Evolutionary conservation across 2,113 vertebrate species (phyloP), one percentile per base, ranked within the genome.

Genomic region (Scomber colias): DNA sequence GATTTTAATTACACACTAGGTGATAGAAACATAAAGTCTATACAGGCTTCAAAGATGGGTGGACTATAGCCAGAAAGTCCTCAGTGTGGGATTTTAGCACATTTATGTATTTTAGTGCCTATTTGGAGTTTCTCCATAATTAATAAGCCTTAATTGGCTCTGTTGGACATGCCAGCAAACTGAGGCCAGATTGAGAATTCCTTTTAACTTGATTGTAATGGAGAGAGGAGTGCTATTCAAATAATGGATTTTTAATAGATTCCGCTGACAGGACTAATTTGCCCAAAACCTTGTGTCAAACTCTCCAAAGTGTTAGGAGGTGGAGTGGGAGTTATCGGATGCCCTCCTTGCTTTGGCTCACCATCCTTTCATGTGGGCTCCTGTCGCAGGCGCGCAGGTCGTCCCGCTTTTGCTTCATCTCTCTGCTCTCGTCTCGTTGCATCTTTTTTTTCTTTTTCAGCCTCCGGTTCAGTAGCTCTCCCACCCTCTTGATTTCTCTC

Each of bases 201-300:
- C 85, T 90, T 91, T 90, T 91, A 89, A 93, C 87, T 89, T 89
- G 84, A 92, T 90, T 89, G 90, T 88, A 91, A 91, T 82, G 46
- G 75, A 81, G 81, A 89, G 56, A 19, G 74, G 84, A 69, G 80
- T 71, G 77, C 92, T 90, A 92, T 92, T 94, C 85, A 92, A 92
- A 93, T 93, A 93, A 93, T 92, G 90, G 91, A 76, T 90, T 91
- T 93, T 91, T 91, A 94, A 92, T 91, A 92, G 90, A 92, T 92
- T 91, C 83, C 57, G 81, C 83, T 70, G 80, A 93, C 83, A 92
- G 86, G 89, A 82, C 84, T 90, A 84, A 83, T 92, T 90, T 88
- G 63, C 77, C 79, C 84, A 79, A 88, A 90, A 90, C 77, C 80
- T 85, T 19, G 27, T 74, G 80, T 89, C 78, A 77, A 77, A 40